phyloP scores from a whole-genome alignment of 2,113 vertebrate genomes.

The Microtus richardsoni region DNA sequence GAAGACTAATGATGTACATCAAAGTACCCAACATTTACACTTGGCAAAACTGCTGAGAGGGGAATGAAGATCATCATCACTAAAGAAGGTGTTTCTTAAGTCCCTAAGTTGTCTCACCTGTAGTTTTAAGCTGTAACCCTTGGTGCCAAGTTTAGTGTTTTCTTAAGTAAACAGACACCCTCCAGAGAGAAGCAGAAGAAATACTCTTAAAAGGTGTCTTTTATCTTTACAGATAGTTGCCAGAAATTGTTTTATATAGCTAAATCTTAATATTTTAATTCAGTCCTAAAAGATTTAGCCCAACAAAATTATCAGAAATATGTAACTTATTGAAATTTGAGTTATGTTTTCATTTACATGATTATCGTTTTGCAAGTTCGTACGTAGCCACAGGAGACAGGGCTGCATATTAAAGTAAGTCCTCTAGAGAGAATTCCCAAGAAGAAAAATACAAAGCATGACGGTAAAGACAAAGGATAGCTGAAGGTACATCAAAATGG shows the following conservation, averaged over 20 bases:
- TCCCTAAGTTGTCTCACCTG: background rate
- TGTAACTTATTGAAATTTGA: slow-evolving; percentile 49
- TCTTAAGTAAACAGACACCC: slow-evolving; percentile 38
- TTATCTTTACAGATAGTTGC: slow-evolving; percentile 35
- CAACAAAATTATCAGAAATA: slow-evolving; percentile 34
- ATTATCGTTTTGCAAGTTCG: slow-evolving; percentile 28
- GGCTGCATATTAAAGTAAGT: slow-evolving; percentile 26
- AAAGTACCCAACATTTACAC: slow-evolving; percentile 50
- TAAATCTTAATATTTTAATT: slow-evolving; percentile 31
- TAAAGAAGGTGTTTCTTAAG: slow-evolving; percentile 19
- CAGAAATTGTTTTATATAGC: slow-evolving; percentile 16
- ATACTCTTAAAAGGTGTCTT: background rate
- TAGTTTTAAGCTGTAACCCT: slow-evolving; percentile 9
- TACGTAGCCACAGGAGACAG: background rate
- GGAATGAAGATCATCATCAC: slow-evolving; percentile 10
- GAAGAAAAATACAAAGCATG: slow-evolving; percentile 30
- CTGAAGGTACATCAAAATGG: slow-evolving; percentile 17
- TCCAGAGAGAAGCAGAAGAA: slow-evolving; percentile 49
- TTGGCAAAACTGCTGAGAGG: slow-evolving; percentile 40
- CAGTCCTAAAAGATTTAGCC: slow-evolving; percentile 14
- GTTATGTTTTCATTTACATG: slow-evolving; percentile 60
- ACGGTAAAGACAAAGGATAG: slow-evolving; percentile 36
- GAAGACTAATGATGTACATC: slow-evolving; percentile 44
- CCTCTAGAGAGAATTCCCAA: slow-evolving; percentile 31
- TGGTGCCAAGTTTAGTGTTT: slow-evolving; percentile 9